A percentile compares a stretch with the other conserved stretches of the same genome.
Evolutionary conservation across 1,140 invertebrate genomes (phyloP).

Genomic region (Achatina immaculata): DNA sequence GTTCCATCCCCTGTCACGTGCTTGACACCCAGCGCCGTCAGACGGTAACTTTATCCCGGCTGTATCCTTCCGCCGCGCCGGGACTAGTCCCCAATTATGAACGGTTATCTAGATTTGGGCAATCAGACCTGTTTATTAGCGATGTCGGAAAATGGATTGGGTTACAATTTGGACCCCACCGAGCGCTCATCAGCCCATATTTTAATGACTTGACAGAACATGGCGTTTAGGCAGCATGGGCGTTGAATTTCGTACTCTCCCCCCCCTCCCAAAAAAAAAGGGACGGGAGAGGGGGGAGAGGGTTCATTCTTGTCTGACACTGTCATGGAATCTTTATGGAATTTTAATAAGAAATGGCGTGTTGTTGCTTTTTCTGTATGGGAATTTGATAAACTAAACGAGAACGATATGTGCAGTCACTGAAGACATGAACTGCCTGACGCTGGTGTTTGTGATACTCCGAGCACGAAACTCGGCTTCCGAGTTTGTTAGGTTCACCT

Average conservation of each 20-base stretch:
- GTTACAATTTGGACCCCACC: conserved; percentile 16
- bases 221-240: neutral
- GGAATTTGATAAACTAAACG: no score
- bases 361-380: no score
- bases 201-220: conserved; percentile 13
- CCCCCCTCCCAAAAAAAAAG: no score
- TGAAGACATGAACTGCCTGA: no score
- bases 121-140: conserved; percentile 33
- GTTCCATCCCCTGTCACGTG: neutral
- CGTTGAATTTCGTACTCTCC: neutral
- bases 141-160: conserved; percentile 6
- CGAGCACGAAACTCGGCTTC: no score
- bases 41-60: conserved; percentile 25
- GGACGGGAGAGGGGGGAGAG: no score
- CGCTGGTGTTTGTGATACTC: no score
- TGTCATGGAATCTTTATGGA: no score
- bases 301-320: no score
- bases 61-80: conserved; percentile 18
- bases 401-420: no score
- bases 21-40: conserved; percentile 22
- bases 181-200: neutral
- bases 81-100: conserved; percentile 35
- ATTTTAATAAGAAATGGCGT: no score
- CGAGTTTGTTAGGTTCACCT: no score
- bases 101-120: conserved; percentile 9